Evolutionary conservation across 53 echinoderm and acorn worm genomes (phyloP).

Genomic region (Pentamera pediparva): DNA sequence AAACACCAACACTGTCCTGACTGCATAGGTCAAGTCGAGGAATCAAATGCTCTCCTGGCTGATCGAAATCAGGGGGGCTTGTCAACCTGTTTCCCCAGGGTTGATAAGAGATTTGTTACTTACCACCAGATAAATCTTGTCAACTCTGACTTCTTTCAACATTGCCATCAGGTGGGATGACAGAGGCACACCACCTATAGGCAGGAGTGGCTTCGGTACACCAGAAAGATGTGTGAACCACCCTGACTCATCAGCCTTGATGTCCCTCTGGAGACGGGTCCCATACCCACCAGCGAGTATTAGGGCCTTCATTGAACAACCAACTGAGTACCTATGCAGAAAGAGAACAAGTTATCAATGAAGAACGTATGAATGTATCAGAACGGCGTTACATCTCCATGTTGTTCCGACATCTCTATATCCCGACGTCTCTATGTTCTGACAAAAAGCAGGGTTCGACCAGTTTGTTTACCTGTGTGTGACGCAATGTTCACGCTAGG

Average conservation of each 20-base stretch:
- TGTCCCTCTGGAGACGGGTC: conserved; percentile 70
- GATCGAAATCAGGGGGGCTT: not conserved
- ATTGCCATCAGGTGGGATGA: conserved; percentile 67
- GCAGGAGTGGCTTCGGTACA: conserved; percentile 72
- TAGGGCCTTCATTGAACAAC: conserved; percentile 50
- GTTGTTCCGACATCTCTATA: no score
- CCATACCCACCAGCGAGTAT: conserved; percentile 82
- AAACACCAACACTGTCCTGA: no score
- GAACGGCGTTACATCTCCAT: no score
- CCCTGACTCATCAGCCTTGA: conserved; percentile 41
- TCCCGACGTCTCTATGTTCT: no score
- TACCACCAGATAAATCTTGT: conserved; percentile 19
- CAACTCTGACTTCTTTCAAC: conserved; percentile 18
- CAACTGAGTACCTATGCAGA: no score
- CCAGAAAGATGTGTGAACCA: conserved; percentile 46
- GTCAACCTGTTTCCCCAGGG: not conserved
- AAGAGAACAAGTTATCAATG: no score
- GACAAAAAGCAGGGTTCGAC: no score
- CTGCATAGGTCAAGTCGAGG: no score
- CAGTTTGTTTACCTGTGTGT: no score
- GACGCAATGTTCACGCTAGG: no score
- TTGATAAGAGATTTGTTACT: not conserved
- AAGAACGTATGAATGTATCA: no score
- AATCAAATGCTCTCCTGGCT: not conserved
- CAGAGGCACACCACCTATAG: conserved; percentile 60